Evolutionary conservation across 2,113 vertebrate species (phyloP).

Genomic region (Carassius gibelio): DNA sequence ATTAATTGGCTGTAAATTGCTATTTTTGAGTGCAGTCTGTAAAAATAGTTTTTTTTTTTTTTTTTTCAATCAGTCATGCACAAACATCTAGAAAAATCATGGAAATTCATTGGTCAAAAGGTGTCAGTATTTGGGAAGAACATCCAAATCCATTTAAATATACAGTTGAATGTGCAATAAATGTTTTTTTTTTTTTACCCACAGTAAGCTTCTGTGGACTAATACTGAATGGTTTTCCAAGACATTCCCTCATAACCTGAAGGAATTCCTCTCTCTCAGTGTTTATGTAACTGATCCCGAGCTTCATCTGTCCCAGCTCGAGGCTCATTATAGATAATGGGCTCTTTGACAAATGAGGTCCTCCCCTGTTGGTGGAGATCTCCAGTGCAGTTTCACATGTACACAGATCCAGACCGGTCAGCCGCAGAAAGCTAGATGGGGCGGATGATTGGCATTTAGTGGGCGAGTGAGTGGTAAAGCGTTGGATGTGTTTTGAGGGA

Average conservation of each 20-base stretch:
- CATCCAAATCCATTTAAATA: neutral
- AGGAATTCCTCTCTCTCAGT: constrained; percentile 23
- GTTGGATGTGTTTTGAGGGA: constrained; percentile 4
- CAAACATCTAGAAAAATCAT: neutral
- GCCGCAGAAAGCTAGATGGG: constrained; percentile 18
- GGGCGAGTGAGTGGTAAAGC: constrained; percentile 23
- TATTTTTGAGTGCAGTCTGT: neutral
- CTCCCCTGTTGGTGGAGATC: neutral
- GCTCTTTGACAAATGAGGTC: constrained; percentile 31
- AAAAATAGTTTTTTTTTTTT: no score
- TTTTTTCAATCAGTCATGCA: no score
- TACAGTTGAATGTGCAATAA: neutral
- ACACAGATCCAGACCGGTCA: constrained; percentile 13
- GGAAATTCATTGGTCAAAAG: neutral
- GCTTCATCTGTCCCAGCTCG: constrained; percentile 12
- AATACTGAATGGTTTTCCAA: neutral
- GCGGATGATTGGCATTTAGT: constrained; percentile 30
- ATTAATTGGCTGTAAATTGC: no score
- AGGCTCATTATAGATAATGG: constrained; percentile 32
- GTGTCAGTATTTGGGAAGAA: neutral
- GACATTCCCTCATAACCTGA: constrained; percentile 6
- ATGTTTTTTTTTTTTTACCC: neutral
- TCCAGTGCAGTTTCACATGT: constrained; percentile 1
- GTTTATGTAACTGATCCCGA: constrained; percentile 17
- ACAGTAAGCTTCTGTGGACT: neutral